Evolutionary conservation across 2,113 vertebrate genomes (phyloP).

Genomic region (Stegastes partitus): DNA sequence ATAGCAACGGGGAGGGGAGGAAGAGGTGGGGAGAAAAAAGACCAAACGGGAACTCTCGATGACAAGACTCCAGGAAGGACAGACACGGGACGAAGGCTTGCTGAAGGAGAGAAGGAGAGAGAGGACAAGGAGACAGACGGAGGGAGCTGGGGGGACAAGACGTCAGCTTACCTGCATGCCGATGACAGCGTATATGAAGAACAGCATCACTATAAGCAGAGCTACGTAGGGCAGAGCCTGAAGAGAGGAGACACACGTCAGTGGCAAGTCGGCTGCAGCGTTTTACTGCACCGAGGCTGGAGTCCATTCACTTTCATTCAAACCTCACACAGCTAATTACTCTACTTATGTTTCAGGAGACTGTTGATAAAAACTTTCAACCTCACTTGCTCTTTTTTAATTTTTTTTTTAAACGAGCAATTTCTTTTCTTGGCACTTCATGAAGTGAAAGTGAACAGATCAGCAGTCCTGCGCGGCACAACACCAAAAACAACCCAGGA

Average conservation of each 20-base stretch:
- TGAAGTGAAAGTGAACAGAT: slow-evolving; percentile 59
- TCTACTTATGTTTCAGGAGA: neutral
- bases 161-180: slow-evolving; percentile 95
- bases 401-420: neutral
- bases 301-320: slow-evolving; percentile 55
- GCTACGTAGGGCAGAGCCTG: slow-evolving; percentile 99
- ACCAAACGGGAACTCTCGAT: slow-evolving; percentile 53
- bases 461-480: slow-evolving; percentile 59
- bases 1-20: slow-evolving; percentile 7
- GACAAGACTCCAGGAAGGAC: slow-evolving; percentile 64
- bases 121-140: slow-evolving; percentile 21
- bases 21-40: slow-evolving; percentile 36
- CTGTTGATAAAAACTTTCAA: neutral
- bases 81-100: slow-evolving; percentile 63
- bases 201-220: slow-evolving; percentile 98
- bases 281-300: slow-evolving; percentile 32
- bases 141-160: slow-evolving; percentile 3
- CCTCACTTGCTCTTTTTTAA: too few relatives aligned
- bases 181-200: slow-evolving; percentile 99
- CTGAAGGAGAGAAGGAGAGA: slow-evolving; percentile 55
- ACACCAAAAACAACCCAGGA: slow-evolving; percentile 69
- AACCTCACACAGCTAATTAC: neutral
- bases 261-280: slow-evolving; percentile 11
- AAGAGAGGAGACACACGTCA: slow-evolving; percentile 69
- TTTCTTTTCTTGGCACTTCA: neutral